Evolutionary conservation across 2,113 vertebrate species (phyloP).

Genomic region (Tapirus terrestris): DNA sequence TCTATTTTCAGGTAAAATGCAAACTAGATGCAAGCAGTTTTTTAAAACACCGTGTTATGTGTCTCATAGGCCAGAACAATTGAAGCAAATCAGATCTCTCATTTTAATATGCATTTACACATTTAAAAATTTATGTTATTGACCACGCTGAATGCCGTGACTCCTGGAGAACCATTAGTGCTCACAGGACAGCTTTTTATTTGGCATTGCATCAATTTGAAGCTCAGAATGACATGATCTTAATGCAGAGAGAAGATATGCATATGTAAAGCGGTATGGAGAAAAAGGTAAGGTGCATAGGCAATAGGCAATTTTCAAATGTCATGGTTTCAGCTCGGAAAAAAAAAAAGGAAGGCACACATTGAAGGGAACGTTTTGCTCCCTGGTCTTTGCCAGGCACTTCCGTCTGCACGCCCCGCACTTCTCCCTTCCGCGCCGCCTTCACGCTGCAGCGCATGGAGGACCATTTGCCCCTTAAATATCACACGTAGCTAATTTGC

Average conservation of each 20-base stretch:
- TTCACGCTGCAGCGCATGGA: not conserved
- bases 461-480: slow-evolving; percentile 67
- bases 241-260: slow-evolving; percentile 80
- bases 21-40: slow-evolving; percentile 79
- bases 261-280: slow-evolving; percentile 68
- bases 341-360: not conserved
- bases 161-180: slow-evolving; percentile 80
- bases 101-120: slow-evolving; percentile 85
- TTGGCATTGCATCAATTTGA: slow-evolving; percentile 85
- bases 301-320: slow-evolving; percentile 71
- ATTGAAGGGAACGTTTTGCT: not conserved
- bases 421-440: not conserved
- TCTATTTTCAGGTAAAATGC: slow-evolving; percentile 81
- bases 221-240: slow-evolving; percentile 80
- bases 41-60: slow-evolving; percentile 80
- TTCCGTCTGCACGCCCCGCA: accelerated
- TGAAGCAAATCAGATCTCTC: slow-evolving; percentile 86
- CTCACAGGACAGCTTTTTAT: slow-evolving; percentile 82
- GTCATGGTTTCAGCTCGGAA: slow-evolving; percentile 56
- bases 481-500: slow-evolving; percentile 74
- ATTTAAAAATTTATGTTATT: slow-evolving; percentile 84
- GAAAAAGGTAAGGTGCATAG: slow-evolving; percentile 60
- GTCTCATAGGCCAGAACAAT: slow-evolving; percentile 82
- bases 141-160: slow-evolving; percentile 82
- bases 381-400: not conserved